phyloP scores from a whole-genome alignment of 2,888 invertebrate genomes.

The Apodemia hepburni region DNA sequence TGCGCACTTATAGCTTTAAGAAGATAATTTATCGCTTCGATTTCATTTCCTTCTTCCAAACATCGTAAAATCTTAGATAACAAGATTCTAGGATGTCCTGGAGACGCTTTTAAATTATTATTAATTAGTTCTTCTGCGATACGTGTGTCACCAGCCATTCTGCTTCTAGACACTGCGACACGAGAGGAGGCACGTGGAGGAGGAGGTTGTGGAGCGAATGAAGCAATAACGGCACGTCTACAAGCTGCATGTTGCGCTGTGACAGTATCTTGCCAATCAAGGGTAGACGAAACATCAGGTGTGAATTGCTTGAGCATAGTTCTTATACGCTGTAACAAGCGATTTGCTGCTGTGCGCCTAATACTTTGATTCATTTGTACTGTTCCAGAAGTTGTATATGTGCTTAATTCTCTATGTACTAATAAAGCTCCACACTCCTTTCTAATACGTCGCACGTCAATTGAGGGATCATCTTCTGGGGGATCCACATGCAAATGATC shows the following conservation, averaged over 20 bases:
- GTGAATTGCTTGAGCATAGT: slow-evolving; percentile 61
- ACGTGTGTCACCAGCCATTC: slow-evolving; percentile 51
- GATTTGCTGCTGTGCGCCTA: slow-evolving; percentile 65
- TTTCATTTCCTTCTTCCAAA: slow-evolving; percentile 49
- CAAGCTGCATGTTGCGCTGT: slow-evolving; percentile 61
- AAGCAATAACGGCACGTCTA: slow-evolving; percentile 61
- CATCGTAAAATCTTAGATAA: slow-evolving; percentile 53
- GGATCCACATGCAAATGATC: slow-evolving; percentile 43
- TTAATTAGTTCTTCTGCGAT: slow-evolving; percentile 47
- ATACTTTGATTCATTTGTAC: slow-evolving; percentile 63
- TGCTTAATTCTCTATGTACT: slow-evolving; percentile 63
- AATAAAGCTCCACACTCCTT: slow-evolving; percentile 61
- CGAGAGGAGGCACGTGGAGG: slow-evolving; percentile 38
- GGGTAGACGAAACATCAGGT: slow-evolving; percentile 48
- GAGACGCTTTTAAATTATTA: slow-evolving; percentile 41
- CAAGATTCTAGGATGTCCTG: slow-evolving; percentile 48
- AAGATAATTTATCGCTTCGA: slow-evolving; percentile 49
- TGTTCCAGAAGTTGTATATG: slow-evolving; percentile 50
- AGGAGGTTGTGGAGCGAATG: slow-evolving; percentile 63
- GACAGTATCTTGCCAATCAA: slow-evolving; percentile 62
- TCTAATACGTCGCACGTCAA: slow-evolving; percentile 55
- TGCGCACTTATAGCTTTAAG: slow-evolving; percentile 47
- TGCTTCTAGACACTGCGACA: slow-evolving; percentile 49
- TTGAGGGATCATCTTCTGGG: slow-evolving; percentile 41
- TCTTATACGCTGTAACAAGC: slow-evolving; percentile 55